These are phyloP conservation scores for Spongia lamella DNA, from an alignment of 37 sponge, comb jelly and placozoan genomes.

Conservation along the genomic window DNA sequence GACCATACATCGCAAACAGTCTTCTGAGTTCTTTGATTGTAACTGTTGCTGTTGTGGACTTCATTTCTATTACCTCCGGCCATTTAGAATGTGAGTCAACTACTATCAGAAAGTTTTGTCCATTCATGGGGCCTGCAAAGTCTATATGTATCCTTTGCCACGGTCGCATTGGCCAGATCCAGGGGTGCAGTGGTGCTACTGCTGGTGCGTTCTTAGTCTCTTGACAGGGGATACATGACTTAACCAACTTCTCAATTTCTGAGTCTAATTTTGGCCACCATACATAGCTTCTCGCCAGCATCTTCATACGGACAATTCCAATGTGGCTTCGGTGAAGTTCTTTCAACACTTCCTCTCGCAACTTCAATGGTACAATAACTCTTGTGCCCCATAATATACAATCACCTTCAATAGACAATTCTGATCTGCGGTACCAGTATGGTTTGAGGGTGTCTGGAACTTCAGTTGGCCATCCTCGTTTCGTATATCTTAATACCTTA, in stretches of 20 bases:
- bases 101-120: slow-evolving; percentile 13
- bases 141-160: slow-evolving; percentile 28
- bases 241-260: slow-evolving; percentile 7
- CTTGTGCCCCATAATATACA: slow-evolving; percentile 20
- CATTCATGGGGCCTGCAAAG: slow-evolving; percentile 15
- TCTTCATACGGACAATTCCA: slow-evolving; percentile 21
- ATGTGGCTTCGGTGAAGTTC: slow-evolving; percentile 1
- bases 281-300: slow-evolving; percentile 12
- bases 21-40: slow-evolving; percentile 17
- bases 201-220: slow-evolving; percentile 4
- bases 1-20: slow-evolving; percentile 27
- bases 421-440: not conserved
- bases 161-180: slow-evolving; percentile 25
- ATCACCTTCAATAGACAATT: slow-evolving; percentile 6
- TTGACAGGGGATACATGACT: slow-evolving; percentile 20
- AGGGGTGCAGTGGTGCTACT: slow-evolving; percentile 17
- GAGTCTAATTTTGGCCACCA: slow-evolving; percentile 31
- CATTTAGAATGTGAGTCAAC: slow-evolving; percentile 42
- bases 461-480: not conserved
- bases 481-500: not conserved
- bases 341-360: not conserved
- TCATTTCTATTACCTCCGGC: slow-evolving; percentile 5
- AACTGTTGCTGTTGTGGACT: slow-evolving; percentile 11
- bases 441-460: not conserved
- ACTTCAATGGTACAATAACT: slow-evolving; percentile 4